phyloP scores from a whole-genome alignment of 2,888 invertebrate species.

The Coelopa pilipes region DNA sequence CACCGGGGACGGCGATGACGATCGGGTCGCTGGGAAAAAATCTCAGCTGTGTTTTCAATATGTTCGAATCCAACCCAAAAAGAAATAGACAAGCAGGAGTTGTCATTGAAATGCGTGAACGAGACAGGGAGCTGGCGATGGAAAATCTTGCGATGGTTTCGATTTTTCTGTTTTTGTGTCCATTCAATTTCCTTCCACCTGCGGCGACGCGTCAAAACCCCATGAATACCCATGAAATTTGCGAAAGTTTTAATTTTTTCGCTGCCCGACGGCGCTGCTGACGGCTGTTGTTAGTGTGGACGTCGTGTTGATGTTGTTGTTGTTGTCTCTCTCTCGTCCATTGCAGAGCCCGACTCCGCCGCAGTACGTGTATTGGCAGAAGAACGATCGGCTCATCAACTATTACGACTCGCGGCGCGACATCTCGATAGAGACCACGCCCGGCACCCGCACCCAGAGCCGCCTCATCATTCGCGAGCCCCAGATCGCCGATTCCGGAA shows the following conservation, averaged over 20 bases:
- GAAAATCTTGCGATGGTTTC: no score
- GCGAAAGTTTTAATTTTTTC: neutral
- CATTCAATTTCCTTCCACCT: no score
- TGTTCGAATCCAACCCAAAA: no score
- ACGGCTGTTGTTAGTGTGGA: neutral
- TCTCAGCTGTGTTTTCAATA: no score
- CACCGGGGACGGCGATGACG: no score
- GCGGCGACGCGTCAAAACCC: neutral
- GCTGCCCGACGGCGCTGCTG: no score
- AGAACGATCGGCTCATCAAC: slow-evolving; percentile 94
- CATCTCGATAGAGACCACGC: slow-evolving; percentile 84
- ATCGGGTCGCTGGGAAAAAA: no score
- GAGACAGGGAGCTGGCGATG: no score
- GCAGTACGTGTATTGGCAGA: slow-evolving; percentile 96
- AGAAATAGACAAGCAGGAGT: no score
- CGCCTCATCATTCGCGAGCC: slow-evolving; percentile 86
- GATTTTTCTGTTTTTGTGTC: no score
- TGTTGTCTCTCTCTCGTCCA: neutral
- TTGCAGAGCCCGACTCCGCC: slow-evolving; percentile 89
- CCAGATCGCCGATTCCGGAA: slow-evolving; percentile 86
- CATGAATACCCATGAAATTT: neutral
- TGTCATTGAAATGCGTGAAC: no score
- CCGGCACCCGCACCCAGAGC: slow-evolving; percentile 86
- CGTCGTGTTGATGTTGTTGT: neutral
- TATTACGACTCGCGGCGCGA: slow-evolving; percentile 86